Conservation (phyloP, 2,888 invertebrate genomes). For the Xestia rhomboidea region DNA sequence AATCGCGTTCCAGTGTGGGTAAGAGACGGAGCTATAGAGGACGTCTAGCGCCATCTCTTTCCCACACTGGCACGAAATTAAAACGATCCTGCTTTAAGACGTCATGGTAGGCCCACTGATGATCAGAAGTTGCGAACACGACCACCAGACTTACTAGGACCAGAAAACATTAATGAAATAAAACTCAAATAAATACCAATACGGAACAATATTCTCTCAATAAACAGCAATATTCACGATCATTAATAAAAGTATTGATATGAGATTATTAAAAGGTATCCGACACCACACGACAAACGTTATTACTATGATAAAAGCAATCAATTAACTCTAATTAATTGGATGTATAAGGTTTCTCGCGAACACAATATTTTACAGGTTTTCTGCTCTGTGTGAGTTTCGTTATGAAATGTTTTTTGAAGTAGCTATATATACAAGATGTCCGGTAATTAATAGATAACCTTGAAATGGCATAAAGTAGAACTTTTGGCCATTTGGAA, state of each 20-base stretch:
- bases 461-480: no score
- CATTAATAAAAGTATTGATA: slow-evolving; percentile 25
- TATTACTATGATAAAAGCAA: slow-evolving; percentile 56
- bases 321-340: slow-evolving; percentile 62
- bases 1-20: no score
- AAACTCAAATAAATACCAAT: neutral
- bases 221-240: neutral
- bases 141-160: no score
- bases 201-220: neutral
- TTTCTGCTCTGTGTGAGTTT: neutral
- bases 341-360: slow-evolving; percentile 40
- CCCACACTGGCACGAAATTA: no score
- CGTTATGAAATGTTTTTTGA: neutral
- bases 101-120: no score
- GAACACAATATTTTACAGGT: slow-evolving; percentile 29
- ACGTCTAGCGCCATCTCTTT: no score
- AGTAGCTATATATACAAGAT: no score
- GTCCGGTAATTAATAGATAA: no score
- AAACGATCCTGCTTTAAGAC: no score
- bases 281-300: slow-evolving; percentile 41
- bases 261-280: slow-evolving; percentile 20
- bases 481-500: no score
- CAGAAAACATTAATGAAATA: neutral
- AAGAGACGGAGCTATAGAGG: no score
- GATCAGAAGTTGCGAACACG: no score